These are phyloP conservation scores for Hypocryptadius cinnamomeus DNA, from an alignment of 2,113 vertebrate species.

Conservation along the genomic window DNA sequence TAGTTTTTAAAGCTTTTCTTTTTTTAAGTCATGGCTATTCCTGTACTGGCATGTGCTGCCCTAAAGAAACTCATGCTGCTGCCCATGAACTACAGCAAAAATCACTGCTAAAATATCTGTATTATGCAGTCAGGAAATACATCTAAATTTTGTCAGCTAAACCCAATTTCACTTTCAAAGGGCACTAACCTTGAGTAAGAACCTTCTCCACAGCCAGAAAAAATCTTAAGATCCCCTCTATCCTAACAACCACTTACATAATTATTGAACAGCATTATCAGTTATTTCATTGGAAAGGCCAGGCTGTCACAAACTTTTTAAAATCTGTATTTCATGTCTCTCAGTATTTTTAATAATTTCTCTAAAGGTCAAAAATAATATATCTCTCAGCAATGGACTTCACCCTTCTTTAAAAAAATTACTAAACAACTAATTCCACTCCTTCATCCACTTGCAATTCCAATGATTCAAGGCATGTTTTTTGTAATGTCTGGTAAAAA, in stretches of 20 bases:
- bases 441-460: not conserved
- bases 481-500: not conserved
- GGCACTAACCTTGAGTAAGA: not conserved
- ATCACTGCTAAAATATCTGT: not conserved
- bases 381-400: not conserved
- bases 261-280: not conserved
- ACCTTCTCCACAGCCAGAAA: not conserved
- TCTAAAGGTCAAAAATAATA: not conserved
- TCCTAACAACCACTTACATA: not conserved
- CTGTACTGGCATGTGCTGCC: not conserved
- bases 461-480: not conserved
- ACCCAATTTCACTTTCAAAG: not conserved
- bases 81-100: not conserved
- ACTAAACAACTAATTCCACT: not conserved
- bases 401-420: not conserved
- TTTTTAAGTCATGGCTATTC: not conserved
- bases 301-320: not conserved
- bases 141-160: not conserved
- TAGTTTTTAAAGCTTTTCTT: not conserved
- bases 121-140: not conserved
- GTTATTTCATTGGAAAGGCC: not conserved
- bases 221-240: not conserved
- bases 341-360: not conserved
- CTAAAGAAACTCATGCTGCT: fast-evolving
- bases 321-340: not conserved